Base-by-base conservation (phyloP, 2,113 vertebrate genomes). In the Australoheros scitulus region DNA sequence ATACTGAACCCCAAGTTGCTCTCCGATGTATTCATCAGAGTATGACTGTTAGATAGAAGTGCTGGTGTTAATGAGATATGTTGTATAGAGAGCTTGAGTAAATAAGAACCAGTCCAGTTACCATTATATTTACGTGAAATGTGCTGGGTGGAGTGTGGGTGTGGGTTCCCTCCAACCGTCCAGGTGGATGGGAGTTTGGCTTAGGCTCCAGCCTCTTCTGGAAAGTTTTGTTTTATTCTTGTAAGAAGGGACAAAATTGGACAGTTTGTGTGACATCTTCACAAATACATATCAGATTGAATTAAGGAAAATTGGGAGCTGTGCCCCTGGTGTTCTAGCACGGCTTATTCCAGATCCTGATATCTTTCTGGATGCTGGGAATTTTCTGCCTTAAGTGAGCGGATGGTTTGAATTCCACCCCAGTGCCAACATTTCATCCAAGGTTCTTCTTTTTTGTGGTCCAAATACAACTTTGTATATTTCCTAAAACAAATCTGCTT, bases 241-340 rank as follows among this genome's bases (percentile, higher is more conserved):
- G 52, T 55, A 8, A 55, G 52, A 55, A 20, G 8, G 52, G 3
- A 18, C 3, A 55, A 55, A n/a, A 4, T 2, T 55, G 52, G 52
- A n/a, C 52, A 55, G 20, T 9, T 56, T 56, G 18, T 5, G 4
- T n/a, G 18, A 56, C 10, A 56, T n/a, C 50, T 20, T 20, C 55
- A 56, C 20, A 9, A 56, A 56, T 56, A n/a, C 4, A 11, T 10
- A 56, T n/a, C 20, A 0, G 7, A 56, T 2, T 56, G 55, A n/a
- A 56, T n/a, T 56, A 50, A 29, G 24, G 41, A 50, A 68, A 68
- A 47, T 41, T 68, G 43, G 22, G 0, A 29, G 64, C 0, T 26
- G 13, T 0, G 41, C 18, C 22, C 64, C 29, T 64, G 11, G 41
- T 0, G 6, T 15, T 41, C 11, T 41, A 22, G 18, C 61, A 41